phyloP scores from a whole-genome alignment of 2,888 invertebrate species.

The Leptura quadrifasciata region DNA sequence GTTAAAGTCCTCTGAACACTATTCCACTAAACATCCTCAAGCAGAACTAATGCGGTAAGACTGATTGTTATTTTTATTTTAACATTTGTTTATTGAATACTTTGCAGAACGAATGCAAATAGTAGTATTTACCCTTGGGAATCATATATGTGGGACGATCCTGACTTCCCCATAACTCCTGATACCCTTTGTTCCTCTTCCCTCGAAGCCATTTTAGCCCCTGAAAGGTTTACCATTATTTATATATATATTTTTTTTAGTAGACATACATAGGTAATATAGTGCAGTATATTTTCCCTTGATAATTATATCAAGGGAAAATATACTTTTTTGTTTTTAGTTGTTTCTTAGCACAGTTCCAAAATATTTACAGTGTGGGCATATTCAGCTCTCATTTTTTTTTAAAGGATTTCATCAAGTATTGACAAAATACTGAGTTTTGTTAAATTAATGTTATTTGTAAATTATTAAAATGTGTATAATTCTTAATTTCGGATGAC shows the following conservation, averaged over 20 bases:
- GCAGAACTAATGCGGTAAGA: constrained; percentile 43
- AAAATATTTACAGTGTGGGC: too few relatives aligned
- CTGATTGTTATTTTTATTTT: constrained; percentile 10
- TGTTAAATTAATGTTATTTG: too few relatives aligned
- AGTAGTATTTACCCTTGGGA: not conserved
- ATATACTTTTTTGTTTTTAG: not conserved
- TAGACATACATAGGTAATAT: not conserved
- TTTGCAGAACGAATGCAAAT: constrained; percentile 18
- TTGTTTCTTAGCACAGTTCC: not conserved
- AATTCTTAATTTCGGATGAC: too few relatives aligned
- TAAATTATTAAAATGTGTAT: too few relatives aligned
- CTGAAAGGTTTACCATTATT: constrained; percentile 31
- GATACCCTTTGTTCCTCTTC: constrained; percentile 31
- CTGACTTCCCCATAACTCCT: not conserved
- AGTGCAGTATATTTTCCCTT: too few relatives aligned
- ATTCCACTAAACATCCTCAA: constrained; percentile 25
- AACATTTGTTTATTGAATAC: constrained; percentile 1
- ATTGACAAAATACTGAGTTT: too few relatives aligned
- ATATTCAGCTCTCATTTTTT: too few relatives aligned
- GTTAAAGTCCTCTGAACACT: constrained; percentile 45
- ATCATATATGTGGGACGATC: constrained; percentile 13
- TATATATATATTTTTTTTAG: not conserved
- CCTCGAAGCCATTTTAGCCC: constrained; percentile 38
- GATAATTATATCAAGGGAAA: too few relatives aligned
- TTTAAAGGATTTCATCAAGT: too few relatives aligned